Base-by-base conservation (phyloP, 2,888 invertebrate species). In the Phragmatobia fuliginosa region DNA sequence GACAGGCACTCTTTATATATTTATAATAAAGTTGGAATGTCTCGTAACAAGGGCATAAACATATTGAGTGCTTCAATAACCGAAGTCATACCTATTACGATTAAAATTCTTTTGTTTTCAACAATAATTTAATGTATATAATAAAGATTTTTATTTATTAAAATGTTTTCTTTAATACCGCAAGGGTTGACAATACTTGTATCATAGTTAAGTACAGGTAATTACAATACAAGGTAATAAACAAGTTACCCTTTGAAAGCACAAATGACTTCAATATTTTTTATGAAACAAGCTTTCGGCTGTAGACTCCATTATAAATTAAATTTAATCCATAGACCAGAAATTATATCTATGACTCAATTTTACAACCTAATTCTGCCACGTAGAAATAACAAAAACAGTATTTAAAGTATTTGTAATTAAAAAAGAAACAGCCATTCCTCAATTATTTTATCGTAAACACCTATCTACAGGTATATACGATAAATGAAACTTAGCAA, bases 41-140 rank as follows among this genome's bases (percentile, higher is more conserved):
- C 83, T 83, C 80, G 67, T 82, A 80, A 80, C 79, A 83, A 78
- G 72, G 75, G 88, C 90, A 90, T 90, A 82, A 89, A 87, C 79
- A 86, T 84, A 83, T 84, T 86, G 88, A 92, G 86, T 87, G 93
- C 94, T 92, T 93, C 92, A 92, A 90, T 93, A 93, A 94, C 93
- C 86, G 94, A 94, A 92, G 94, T 91, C 91, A 85, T 86, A 56
- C 56, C 56, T 56, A 83, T 89, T 90, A 91, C 82, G 80, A 90
- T 90, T 88, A 70, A 62, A 83, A 85, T 88, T 71, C 65, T 68
- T 87, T 90, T 92, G 90, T 92, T 91, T 90, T 89, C 89, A 90
- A 90, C 88, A 89, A 90, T 93, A 92, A 93, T 93, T 92, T 92
- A 94, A 93, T 94, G 93, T 94, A 93, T 93, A 93, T 92, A 94